These are phyloP conservation scores for Phodopus roborovskii DNA, from an alignment of 2,113 vertebrate genomes.

Conservation along the genomic window DNA sequence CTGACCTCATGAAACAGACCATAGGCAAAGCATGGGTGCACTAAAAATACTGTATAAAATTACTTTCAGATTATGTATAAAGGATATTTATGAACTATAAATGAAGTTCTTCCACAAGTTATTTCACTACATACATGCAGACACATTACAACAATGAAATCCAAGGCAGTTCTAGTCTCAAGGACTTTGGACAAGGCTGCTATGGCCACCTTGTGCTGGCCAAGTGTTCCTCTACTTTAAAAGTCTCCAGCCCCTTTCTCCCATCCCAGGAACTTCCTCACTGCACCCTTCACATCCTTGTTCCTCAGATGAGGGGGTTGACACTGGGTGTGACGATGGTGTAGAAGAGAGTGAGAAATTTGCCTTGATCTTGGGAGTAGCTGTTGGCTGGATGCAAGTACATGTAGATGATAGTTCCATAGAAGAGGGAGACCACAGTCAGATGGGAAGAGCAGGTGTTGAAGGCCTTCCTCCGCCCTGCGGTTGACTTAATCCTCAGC, in stretches of 20 bases:
- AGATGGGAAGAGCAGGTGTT: conserved; percentile 71
- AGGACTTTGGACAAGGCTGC: no score
- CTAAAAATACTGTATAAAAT: not conserved
- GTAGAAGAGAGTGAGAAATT: conserved; percentile 75
- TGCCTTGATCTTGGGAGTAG: conserved; percentile 68
- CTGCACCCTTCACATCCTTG: not conserved
- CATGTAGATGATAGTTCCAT: not conserved
- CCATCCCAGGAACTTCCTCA: conserved; percentile 20
- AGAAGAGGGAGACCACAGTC: conserved; percentile 9
- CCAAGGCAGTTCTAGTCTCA: not conserved
- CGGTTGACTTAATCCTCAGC: conserved; percentile 17
- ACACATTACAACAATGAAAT: not conserved
- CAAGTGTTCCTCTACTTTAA: not conserved
- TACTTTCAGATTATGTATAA: not conserved
- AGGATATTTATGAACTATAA: not conserved
- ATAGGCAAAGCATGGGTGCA: not conserved
- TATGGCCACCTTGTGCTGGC: no score
- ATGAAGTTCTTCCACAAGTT: not conserved
- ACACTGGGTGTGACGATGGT: conserved; percentile 60
- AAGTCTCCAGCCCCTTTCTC: not conserved
- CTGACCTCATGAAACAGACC: not conserved
- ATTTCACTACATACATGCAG: no score
- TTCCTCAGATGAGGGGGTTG: conserved; percentile 69
- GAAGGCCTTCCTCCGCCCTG: conserved; percentile 55
- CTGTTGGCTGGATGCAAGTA: conserved; percentile 50